Conservation (phyloP, 1,140 invertebrate species). For the Drosophila tani region DNA sequence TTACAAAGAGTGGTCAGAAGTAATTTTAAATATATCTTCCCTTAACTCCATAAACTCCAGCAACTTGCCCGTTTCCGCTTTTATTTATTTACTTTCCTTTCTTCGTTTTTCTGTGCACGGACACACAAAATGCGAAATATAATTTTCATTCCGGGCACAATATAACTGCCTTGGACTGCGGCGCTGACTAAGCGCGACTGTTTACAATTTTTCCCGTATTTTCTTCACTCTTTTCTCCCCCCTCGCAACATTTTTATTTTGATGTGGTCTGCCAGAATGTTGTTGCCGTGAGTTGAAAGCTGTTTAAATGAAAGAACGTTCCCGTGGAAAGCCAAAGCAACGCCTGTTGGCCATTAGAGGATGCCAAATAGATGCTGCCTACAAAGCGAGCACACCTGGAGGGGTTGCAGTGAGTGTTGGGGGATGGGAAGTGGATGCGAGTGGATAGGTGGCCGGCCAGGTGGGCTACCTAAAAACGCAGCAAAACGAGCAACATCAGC, state of each 20-base stretch:
- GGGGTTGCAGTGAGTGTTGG: conserved; percentile 13
- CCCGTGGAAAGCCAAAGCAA: conserved; percentile 62
- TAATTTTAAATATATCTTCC: conserved; percentile 43
- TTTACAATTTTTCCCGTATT: conserved; percentile 60
- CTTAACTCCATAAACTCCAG: conserved; percentile 48
- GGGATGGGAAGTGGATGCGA: too few relatives aligned
- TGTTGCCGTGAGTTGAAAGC: conserved; percentile 57
- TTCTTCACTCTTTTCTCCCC: conserved; percentile 11
- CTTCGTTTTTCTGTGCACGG: conserved; percentile 21
- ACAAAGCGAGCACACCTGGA: conserved; percentile 55
- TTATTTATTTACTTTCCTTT: conserved; percentile 49
- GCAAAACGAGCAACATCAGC: conserved; percentile 40
- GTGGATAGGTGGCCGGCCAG: conserved; percentile 1
- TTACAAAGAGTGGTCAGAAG: conserved; percentile 23
- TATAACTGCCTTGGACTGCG: conserved; percentile 51
- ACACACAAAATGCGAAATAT: conserved; percentile 48
- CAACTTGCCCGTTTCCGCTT: conserved; percentile 34
- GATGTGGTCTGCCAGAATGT: conserved; percentile 57
- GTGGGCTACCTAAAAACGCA: conserved; percentile 50
- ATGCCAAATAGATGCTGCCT: conserved; percentile 65
- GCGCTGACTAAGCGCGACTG: conserved; percentile 65
- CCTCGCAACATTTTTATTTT: conserved; percentile 53
- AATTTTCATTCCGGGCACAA: conserved; percentile 57
- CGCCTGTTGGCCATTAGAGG: conserved; percentile 71
- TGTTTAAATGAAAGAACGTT: conserved; percentile 70